These are phyloP conservation scores for Formica selysi DNA, from an alignment of 1,140 invertebrate species.

Conservation along the genomic window DNA sequence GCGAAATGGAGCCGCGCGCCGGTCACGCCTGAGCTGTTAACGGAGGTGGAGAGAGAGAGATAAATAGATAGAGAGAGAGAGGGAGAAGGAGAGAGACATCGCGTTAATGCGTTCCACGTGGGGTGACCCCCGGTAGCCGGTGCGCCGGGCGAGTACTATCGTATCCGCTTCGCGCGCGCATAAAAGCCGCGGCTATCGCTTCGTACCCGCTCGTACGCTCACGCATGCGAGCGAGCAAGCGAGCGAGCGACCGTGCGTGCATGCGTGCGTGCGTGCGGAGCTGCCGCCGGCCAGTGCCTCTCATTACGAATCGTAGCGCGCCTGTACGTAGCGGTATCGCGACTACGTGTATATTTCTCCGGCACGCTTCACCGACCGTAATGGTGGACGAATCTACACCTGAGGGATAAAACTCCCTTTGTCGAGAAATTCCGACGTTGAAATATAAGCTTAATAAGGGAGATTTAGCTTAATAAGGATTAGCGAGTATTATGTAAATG, in stretches of 20 bases:
- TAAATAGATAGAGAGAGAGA: slow-evolving; percentile 36
- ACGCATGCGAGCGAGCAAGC: slow-evolving; percentile 14
- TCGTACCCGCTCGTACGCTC: slow-evolving; percentile 19
- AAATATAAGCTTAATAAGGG: background rate
- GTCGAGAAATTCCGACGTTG: slow-evolving; percentile 1
- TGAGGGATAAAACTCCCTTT: background rate
- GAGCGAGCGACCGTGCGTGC: background rate
- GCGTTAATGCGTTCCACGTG: slow-evolving; percentile 77
- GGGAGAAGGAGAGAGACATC: slow-evolving; percentile 66
- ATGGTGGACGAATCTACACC: slow-evolving; percentile 28
- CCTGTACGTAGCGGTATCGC: slow-evolving; percentile 77
- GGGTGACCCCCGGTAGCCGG: slow-evolving; percentile 74
- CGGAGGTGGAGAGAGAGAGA: slow-evolving; percentile 63
- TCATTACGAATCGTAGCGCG: slow-evolving; percentile 79
- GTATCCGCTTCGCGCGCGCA: slow-evolving; percentile 61
- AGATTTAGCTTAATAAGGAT: background rate
- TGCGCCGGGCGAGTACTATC: slow-evolving; percentile 68
- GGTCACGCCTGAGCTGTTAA: slow-evolving; percentile 76
- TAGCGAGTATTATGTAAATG: background rate
- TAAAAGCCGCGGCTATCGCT: slow-evolving; percentile 57
- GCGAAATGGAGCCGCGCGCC: slow-evolving; percentile 69
- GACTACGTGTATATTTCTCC: slow-evolving; percentile 58
- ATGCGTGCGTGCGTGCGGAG: slow-evolving; percentile 22
- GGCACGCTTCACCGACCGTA: slow-evolving; percentile 74
- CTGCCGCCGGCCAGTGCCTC: slow-evolving; percentile 62